Evolutionary conservation across 1,140 invertebrate genomes (phyloP).

Genomic region (Aphis gossypii): DNA sequence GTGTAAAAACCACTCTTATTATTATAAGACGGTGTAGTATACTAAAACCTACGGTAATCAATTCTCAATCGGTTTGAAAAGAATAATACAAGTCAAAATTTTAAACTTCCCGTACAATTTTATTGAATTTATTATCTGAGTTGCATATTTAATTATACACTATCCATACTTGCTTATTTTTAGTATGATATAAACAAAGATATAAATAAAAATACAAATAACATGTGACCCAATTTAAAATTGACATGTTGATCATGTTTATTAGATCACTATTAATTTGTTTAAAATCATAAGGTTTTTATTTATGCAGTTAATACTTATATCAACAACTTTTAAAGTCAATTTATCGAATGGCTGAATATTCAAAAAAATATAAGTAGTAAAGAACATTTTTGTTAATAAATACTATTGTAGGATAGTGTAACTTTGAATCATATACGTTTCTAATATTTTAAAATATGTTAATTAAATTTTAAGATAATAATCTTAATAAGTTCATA

Average conservation of each 20-base stretch:
- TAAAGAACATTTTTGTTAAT: not conserved
- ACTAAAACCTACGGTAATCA: not conserved
- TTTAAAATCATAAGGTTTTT: not conserved
- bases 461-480: not conserved
- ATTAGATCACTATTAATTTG: not conserved
- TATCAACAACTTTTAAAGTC: not conserved
- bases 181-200: not conserved
- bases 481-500: not conserved
- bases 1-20: not conserved
- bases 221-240: not conserved
- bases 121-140: not conserved
- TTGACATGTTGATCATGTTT: not conserved
- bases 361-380: not conserved
- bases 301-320: not conserved
- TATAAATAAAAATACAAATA: constrained; percentile 1
- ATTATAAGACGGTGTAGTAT: not conserved
- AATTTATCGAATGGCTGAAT: not conserved
- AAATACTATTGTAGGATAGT: not conserved
- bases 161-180: not conserved
- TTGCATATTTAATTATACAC: not conserved
- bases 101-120: not conserved
- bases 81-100: not conserved
- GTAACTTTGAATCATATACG: not conserved
- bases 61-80: not conserved
- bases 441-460: not conserved